Base-by-base conservation (phyloP, 2,113 vertebrate genomes). In the Psittacara wagleri region DNA sequence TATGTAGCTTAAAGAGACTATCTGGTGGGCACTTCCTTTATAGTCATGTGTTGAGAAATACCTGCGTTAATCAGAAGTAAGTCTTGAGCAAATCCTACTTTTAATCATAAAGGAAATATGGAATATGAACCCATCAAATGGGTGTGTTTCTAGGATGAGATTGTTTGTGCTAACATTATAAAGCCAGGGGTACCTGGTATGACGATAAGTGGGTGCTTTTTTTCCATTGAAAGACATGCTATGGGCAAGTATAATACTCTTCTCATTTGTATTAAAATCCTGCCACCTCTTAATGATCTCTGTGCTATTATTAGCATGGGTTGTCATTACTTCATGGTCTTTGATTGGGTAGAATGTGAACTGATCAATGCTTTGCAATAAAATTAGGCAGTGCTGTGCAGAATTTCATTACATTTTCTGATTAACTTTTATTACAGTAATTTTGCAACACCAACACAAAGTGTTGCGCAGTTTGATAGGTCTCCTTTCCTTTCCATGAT, bases 371-470 rank as follows among this genome's bases (percentile, higher is more conserved):
- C 80, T 83, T 67, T 91, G 61, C 77, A 84, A 89, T 67, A 92
- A 61, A 94, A 86, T 86, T 22, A 90, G 59, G 49, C 70, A 83
- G 33, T 16, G 29, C 49, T 88, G 23, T 81, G 73, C 68, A 86
- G 80, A 75, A 80, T 94, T 81, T 92, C 49, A 91, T 95, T 95
- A 62, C 18, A 17, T 77, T 83, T 86, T 54, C 91, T 89, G 81
- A 92, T 91, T 96, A 83, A 86, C 59, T 83, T 91, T 91, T 69
- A 86, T 81, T 92, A 74, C 55, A 86, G 55, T 46, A 63, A 94
- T 95, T 91, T 78, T 89, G 37, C 64, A 78, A 49, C 55, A 70
- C 68, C 46, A 86, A 7, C 73, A 64, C 66, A 78, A 94, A 81
- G 28, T 89, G 64, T 88, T 84, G 73, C 55, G 69, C 80, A 92